Evolutionary conservation across 2,113 vertebrate species (phyloP), one percentile per base, ranked within the genome.

Genomic region (Lepus timidus): DNA sequence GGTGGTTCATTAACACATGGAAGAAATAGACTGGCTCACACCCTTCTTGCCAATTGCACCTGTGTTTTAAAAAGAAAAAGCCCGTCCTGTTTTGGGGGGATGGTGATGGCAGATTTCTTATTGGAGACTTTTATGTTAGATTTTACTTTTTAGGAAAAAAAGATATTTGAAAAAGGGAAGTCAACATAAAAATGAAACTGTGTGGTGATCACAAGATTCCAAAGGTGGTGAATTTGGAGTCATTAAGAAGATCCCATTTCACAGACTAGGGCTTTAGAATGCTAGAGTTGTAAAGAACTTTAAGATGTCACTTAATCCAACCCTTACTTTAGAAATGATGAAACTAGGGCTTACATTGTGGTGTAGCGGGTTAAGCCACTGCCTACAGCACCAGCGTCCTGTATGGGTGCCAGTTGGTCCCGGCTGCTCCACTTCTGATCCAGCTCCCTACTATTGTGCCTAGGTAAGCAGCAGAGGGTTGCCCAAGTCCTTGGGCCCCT

Each of bases 1-100:
- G 93, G 86, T 90, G 82, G 74, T 86, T 98, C 96, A 96, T 97
- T 97, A 98, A 89, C 97, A 97, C 89, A 65, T 94, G 90, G 85
- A 71, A 79, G 90, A 94, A 89, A 91, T 52, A 85, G 65, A 67
- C n/a, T 49, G 51, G 62, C 94, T 96, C 92, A 71, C 85, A 95
- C 89, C 74, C 95, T 91, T 75, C 44, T 81, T 96, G 90, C 82
- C 90, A 93, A 27, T 64, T 17, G 11, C 9, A 19, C 44, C 29
- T 84, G 87, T 33, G 95, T 91, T 89, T 92, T 88, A 58, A 88
- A 81, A 88, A 67, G 70, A 84, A 85, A 93, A 89, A 73, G 17
- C 92, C 83, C 79, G 61, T 64, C 27, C 5, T 68, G 6, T 33
- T 85, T 78, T 93, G 36, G 27, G 39, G 78, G 67, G 36, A 74